A percentile compares a stretch with the other conserved stretches of the same genome.
Evolutionary conservation across 2,797 vertebrate genomes (phyloP).

Genomic region (Rhodeus uyekii): DNA sequence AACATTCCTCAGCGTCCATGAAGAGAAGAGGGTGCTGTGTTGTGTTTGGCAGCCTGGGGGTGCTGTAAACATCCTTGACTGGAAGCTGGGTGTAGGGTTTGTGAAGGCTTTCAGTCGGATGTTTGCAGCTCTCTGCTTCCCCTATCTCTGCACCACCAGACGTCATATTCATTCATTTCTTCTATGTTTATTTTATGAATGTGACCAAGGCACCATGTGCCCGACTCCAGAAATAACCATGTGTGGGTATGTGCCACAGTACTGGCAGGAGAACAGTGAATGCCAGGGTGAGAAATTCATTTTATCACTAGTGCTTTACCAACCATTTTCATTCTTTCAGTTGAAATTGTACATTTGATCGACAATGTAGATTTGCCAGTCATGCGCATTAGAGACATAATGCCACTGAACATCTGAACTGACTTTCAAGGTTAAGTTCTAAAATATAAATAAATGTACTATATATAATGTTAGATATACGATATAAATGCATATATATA

Average conservation of each 20-base stretch:
- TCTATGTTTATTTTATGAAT: background rate
- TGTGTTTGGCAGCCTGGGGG: conserved; percentile 70
- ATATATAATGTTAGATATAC: too few species aligned
- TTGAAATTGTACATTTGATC: background rate
- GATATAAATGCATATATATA: too few species aligned
- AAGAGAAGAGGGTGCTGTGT: conserved; percentile 36
- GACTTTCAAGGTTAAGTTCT: background rate
- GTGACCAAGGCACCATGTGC: background rate
- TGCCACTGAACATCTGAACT: background rate
- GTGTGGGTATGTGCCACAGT: background rate
- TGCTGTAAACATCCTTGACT: conserved; percentile 99
- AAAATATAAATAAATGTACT: background rate
- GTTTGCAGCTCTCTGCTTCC: conserved; percentile 99
- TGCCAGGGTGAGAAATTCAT: background rate
- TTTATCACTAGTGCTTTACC: background rate
- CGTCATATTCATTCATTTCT: background rate
- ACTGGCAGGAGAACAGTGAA: background rate
- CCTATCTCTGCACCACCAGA: conserved; percentile 16
- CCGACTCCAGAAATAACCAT: background rate
- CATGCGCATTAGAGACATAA: background rate
- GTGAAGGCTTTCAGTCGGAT: conserved; percentile 99
- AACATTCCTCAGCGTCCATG: background rate
- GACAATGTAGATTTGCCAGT: background rate
- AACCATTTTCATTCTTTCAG: background rate
- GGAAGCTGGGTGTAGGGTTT: conserved; percentile 90